Evolutionary conservation across 2,888 invertebrate genomes (phyloP), one percentile per base, ranked within the genome.

Genomic region (Lasioglossum pauxillum): DNA sequence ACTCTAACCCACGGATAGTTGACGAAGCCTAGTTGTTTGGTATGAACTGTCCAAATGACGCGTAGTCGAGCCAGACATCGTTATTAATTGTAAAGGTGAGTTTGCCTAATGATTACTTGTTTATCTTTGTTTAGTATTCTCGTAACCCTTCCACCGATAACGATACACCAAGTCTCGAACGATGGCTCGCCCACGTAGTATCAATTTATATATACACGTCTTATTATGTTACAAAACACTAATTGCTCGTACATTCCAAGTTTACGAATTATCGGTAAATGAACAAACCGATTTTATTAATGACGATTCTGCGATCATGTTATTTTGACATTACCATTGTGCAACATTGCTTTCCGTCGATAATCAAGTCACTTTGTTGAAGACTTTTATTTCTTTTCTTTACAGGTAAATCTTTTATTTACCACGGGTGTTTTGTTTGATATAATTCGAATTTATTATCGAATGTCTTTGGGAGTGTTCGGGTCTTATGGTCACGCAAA

Each of bases 1-100:
- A 94, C 93, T 94, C 92, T 92, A 91, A 92, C 92, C 91, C 91
- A 90, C 88, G 88, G 82, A 89, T 90, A 85, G 87, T 90, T 88
- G 91, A 90, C 87, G 91, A 90, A 90, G 91, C 80, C 89, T 90
- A 89, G 90, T 87, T 92, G 89, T 87, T 57, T 88, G 88, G 89
- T 91, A 91, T 90, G 89, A 92, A 92, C 88, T 90, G 87, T 88
- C 86, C 89, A 89, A 87, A 88, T 92, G 92, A 91, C 88, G 90
- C 86, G 83, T 88, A 90, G 83, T 82, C 88, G 78, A 87, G 89
- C 88, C 87, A 87, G 67, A 87, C 90, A 27, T 90, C 88, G 85
- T 81, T 89, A 79, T 82, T 89, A 85, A 75, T 77, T 80, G 87
- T 83, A 82, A 86, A 92, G 92, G 92, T 92, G 69, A 92, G 93